A percentile compares a stretch with the other conserved stretches of the same genome.
These are phyloP conservation scores for Hermetia illucens DNA, from an alignment of 1,140 invertebrate species.

Conservation along the genomic window DNA sequence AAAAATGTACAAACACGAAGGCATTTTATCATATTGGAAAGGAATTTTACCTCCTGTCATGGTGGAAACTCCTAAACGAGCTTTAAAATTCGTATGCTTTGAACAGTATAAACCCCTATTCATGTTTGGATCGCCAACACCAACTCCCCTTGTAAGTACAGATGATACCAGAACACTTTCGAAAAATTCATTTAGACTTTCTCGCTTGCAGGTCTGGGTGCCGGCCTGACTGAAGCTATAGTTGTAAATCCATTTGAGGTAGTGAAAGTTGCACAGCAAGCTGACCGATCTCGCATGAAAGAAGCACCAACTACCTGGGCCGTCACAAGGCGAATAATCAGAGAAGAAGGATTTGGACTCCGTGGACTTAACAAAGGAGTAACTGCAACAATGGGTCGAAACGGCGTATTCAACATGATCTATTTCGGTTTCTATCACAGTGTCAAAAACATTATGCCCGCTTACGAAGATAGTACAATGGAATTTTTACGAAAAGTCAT, in stretches of 20 bases:
- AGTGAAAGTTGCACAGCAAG: constrained; percentile 76
- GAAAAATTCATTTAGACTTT: constrained; percentile 47
- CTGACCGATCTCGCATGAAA: constrained; percentile 37
- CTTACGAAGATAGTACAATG: constrained; percentile 44
- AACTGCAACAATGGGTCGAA: constrained; percentile 70
- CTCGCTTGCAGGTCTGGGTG: constrained; percentile 68
- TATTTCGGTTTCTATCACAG: constrained; percentile 93
- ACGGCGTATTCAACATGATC: constrained; percentile 82
- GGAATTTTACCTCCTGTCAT: constrained; percentile 83
- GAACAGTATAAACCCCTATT: constrained; percentile 83
- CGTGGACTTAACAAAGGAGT: constrained; percentile 78
- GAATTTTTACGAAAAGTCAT: constrained; percentile 57
- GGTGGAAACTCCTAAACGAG: constrained; percentile 89
- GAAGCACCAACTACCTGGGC: constrained; percentile 58
- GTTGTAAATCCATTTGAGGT: constrained; percentile 91
- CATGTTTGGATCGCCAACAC: constrained; percentile 52
- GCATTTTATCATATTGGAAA: constrained; percentile 72
- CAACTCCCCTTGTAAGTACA: constrained; percentile 53
- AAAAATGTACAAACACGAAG: constrained; percentile 80
- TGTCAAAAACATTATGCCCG: constrained; percentile 61
- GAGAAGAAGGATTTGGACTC: constrained; percentile 56
- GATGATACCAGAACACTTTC: constrained; percentile 1
- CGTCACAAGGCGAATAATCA: constrained; percentile 65
- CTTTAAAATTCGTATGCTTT: constrained; percentile 87
- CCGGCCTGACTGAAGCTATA: constrained; percentile 77